A percentile compares a stretch with the other conserved stretches of the same genome.
phyloP scores from a whole-genome alignment of 2,888 invertebrate species.

The Automeris io region DNA sequence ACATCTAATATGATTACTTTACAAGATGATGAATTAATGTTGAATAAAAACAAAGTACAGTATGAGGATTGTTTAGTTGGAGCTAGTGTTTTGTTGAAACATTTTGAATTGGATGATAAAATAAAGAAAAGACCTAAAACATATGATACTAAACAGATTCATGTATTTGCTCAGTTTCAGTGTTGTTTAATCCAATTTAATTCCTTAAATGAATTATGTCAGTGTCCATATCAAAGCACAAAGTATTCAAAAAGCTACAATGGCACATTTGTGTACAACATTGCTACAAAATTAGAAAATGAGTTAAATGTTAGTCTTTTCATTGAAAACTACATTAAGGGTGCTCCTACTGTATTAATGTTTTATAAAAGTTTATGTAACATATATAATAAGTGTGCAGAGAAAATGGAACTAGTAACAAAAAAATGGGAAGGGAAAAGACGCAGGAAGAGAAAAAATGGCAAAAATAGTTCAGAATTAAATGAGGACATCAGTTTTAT shows the following conservation, averaged over 20 bases:
- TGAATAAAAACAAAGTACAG: conserved; percentile 70
- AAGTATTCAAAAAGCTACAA: conserved; percentile 81
- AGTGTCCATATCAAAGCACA: conserved; percentile 74
- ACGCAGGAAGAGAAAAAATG: conserved; percentile 35
- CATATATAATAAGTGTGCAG: conserved; percentile 33
- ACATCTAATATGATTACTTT: conserved; percentile 9
- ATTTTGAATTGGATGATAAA: conserved; percentile 77
- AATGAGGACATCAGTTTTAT: conserved; percentile 47
- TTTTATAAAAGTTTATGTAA: conserved; percentile 53
- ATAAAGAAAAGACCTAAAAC: conserved; percentile 70
- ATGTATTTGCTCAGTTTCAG: conserved; percentile 82
- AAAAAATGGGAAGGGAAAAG: conserved; percentile 35
- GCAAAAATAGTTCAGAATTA: conserved; percentile 30
- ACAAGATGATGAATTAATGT: conserved; percentile 33
- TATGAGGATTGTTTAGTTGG: conserved; percentile 77
- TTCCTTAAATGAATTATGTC: conserved; percentile 80
- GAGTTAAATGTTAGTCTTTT: conserved; percentile 73
- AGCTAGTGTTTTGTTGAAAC: conserved; percentile 74
- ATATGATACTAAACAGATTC: conserved; percentile 76
- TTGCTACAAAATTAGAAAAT: conserved; percentile 78
- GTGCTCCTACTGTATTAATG: conserved; percentile 43
- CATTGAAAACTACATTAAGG: conserved; percentile 66
- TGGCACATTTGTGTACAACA: conserved; percentile 87
- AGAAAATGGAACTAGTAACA: conserved; percentile 40
- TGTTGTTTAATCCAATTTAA: conserved; percentile 77